Evolutionary conservation across 2,113 vertebrate species (phyloP), one percentile per base, ranked within the genome.

Genomic region (Nycticebus coucang): DNA sequence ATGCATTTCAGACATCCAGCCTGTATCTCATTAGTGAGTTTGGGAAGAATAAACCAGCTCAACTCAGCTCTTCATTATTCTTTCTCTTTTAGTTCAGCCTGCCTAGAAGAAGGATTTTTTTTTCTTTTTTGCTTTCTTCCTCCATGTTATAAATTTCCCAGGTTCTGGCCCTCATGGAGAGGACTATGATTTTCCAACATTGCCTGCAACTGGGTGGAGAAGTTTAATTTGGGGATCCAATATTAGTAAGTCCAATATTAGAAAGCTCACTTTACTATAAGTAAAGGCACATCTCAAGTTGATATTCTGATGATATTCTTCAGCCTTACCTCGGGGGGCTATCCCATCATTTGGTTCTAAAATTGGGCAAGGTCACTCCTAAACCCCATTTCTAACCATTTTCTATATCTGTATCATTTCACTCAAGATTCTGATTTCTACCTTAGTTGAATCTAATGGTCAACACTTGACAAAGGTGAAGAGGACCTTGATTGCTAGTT

Each of bases 151-250:
- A 64, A 37, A 57, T 71, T 95, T 89, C 17, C 41, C 72, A 77
- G 19, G 8, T 14, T 68, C 82, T 87, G 33, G 26, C 7, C n/a
- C 15, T 85, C 17, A 62, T 7, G 28, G 24, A 24, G 14, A 71
- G 37, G 24, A n/a, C 8, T 77, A 41, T 53, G 55, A 89, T 92
- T 91, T 96, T 75, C 84, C 69, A 94, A 41, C 18, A 77, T 22
- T 77, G 26, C 45, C 50, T 68, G 37, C 17, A 71, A 77, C 59
- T 22, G n/a, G 14, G 4, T 72, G 22, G 57, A 72, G 62, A 96
- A 88, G 80, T 72, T 87, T 64, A 84, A 59, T 53, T 84, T 45
- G 33, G 41, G 41, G 28, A 59, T 82, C 79, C 30, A 33, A 7
- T 57, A 30, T 74, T 81, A 78, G 33, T 41, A 41, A 41, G 66